Conservation (phyloP, 2,888 invertebrate genomes). For the Hirudinaria manillensis region DNA sequence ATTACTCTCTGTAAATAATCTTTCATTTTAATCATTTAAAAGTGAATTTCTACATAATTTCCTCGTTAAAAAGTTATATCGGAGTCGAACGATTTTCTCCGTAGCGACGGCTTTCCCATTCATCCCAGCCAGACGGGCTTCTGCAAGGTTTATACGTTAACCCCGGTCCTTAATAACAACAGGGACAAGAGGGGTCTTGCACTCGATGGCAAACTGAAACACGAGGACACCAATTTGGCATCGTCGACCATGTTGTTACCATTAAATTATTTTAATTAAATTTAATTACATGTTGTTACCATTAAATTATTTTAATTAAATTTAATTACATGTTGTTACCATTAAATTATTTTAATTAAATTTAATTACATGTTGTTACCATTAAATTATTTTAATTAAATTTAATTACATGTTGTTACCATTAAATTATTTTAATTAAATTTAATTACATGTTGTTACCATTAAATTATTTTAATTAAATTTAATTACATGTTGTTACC, state of each 20-base stretch:
- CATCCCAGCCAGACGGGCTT: slow-evolving; percentile 85
- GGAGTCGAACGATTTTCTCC: too few species aligned
- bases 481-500: slow-evolving; percentile 72
- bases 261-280: too few species aligned
- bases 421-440: too few species aligned
- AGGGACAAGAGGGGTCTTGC: slow-evolving; percentile 97
- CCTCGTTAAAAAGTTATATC: too few species aligned
- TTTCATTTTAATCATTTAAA: too few species aligned
- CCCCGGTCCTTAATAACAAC: slow-evolving; percentile 90
- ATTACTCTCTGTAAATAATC: too few species aligned
- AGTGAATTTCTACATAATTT: too few species aligned
- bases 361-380: slow-evolving; percentile 72
- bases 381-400: too few species aligned
- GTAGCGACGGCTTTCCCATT: slow-evolving; percentile 87
- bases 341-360: too few species aligned
- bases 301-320: too few species aligned
- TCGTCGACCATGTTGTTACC: slow-evolving; percentile 83
- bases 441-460: slow-evolving; percentile 72
- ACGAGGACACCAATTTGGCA: slow-evolving; percentile 96
- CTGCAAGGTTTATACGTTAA: slow-evolving; percentile 90
- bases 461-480: too few species aligned
- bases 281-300: slow-evolving; percentile 72
- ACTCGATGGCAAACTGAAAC: slow-evolving; percentile 92
- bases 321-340: slow-evolving; percentile 72
- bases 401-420: slow-evolving; percentile 72